Evolutionary conservation across 2,797 vertebrate genomes (phyloP).

Genomic region (Holocentrus rufus): DNA sequence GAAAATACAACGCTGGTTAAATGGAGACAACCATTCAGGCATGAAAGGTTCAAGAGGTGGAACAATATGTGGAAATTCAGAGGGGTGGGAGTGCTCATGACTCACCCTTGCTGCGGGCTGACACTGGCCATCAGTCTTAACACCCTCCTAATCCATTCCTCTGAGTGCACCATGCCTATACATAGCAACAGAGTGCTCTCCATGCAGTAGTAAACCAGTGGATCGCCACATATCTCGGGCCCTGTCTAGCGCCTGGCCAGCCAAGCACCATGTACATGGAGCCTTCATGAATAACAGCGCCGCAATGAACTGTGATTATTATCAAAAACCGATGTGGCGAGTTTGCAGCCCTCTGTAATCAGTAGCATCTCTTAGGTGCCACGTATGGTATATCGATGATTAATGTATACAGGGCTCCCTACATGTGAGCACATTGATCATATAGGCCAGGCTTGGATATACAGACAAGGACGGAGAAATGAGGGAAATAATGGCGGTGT

Average conservation of each 20-base stretch:
- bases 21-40: conserved; percentile 16
- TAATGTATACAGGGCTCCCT: conserved; percentile 49
- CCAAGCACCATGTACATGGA: conserved; percentile 54
- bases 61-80: conserved; percentile 51
- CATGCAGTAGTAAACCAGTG: conserved; percentile 58
- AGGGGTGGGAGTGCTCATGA: conserved; percentile 60
- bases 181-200: conserved; percentile 63
- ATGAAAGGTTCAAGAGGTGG: conserved; percentile 40
- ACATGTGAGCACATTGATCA: conserved; percentile 51
- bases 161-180: conserved; percentile 51
- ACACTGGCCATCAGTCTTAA: conserved; percentile 67
- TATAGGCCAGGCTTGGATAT: conserved; percentile 17
- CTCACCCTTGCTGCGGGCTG: conserved; percentile 57
- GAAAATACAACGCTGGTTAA: conserved; percentile 28
- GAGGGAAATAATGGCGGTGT: conserved; percentile 51
- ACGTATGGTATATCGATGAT: conserved; percentile 52
- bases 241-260: conserved; percentile 55
- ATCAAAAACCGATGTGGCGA: conserved; percentile 54
- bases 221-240: conserved; percentile 66
- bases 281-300: conserved; percentile 66
- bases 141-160: conserved; percentile 52
- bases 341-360: conserved; percentile 56
- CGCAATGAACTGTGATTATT: conserved; percentile 68
- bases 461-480: conserved; percentile 25
- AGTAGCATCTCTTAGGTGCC: conserved; percentile 55